phyloP scores from a whole-genome alignment of 2,113 vertebrate species.

The Ictalurus punctatus region DNA sequence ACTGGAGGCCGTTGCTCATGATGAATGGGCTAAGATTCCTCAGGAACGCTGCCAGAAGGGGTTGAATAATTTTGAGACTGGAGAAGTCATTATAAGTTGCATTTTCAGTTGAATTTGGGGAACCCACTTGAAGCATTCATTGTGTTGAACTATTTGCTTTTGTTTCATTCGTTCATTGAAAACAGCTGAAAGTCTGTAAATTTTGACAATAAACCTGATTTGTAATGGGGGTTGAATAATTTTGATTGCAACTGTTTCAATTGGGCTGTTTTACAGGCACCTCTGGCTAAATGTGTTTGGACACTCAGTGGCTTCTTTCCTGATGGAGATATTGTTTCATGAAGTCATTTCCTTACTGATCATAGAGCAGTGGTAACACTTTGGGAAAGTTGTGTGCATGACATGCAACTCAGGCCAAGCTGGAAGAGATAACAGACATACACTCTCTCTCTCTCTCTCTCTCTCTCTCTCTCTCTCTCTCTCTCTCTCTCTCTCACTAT shows the following conservation, averaged over 20 bases:
- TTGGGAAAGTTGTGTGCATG: not conserved
- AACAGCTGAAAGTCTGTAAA: no score
- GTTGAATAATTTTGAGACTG: no score
- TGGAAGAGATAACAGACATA: not conserved
- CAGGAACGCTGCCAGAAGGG: no score
- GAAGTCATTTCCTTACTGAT: constrained; percentile 2
- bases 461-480: not conserved
- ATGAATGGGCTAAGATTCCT: no score
- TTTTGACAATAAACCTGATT: no score
- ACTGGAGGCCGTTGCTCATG: no score
- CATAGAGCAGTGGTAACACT: not conserved
- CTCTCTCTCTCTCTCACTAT: not conserved
- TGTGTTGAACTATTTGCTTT: no score
- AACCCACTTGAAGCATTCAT: no score
- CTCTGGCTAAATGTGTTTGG: not conserved
- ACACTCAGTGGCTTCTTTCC: not conserved
- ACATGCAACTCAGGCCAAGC: not conserved
- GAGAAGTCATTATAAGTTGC: no score
- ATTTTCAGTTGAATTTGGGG: no score
- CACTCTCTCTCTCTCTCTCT: not conserved
- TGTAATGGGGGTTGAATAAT: no score
- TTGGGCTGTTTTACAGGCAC: constrained; percentile 1
- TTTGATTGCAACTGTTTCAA: not conserved
- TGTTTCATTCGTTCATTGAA: no score
- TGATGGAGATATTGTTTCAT: not conserved